Percentiles rank a stretch among this genome's conserved stretches.
Conservation (phyloP, 2,113 vertebrate species). For the Tragulus kanchil region DNA sequence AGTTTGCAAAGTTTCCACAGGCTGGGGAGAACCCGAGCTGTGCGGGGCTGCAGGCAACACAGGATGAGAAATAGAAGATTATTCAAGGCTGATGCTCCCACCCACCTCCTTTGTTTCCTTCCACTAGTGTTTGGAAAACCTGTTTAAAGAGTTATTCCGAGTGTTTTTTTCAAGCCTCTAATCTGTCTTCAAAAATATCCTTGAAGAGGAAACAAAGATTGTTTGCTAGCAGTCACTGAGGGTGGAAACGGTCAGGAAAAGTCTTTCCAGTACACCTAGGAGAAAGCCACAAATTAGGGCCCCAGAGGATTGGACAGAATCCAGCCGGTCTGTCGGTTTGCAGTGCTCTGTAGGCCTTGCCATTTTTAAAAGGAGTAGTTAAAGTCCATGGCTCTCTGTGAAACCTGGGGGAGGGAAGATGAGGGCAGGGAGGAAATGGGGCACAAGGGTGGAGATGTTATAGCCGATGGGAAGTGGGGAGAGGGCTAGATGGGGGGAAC, state of each 20-base stretch:
- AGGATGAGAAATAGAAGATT: background rate
- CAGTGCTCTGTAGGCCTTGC: background rate
- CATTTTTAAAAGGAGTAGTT: background rate
- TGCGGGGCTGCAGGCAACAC: background rate
- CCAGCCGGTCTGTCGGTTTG: background rate
- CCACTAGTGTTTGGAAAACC: slow-evolving; percentile 56
- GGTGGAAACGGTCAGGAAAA: slow-evolving; percentile 50
- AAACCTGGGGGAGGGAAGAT: background rate
- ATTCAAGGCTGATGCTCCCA: slow-evolving; percentile 26
- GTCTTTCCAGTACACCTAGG: slow-evolving; percentile 1
- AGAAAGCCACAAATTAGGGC: background rate
- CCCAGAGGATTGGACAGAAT: background rate
- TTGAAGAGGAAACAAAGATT: slow-evolving; percentile 45
- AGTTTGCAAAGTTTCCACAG: slow-evolving; percentile 37
- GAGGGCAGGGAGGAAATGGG: background rate
- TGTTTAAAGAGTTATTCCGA: slow-evolving; percentile 64
- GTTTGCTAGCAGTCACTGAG: background rate
- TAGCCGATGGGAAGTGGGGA: background rate
- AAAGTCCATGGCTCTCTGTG: background rate
- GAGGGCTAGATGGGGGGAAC: background rate
- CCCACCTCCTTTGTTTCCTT: slow-evolving; percentile 47
- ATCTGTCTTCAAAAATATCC: slow-evolving; percentile 66
- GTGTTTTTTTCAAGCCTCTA: slow-evolving; percentile 63
- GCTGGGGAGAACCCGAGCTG: background rate
- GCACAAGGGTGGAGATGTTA: rapidly evolving